Base-by-base conservation (phyloP, 2,113 vertebrate genomes). In the Myotis brandtii region DNA sequence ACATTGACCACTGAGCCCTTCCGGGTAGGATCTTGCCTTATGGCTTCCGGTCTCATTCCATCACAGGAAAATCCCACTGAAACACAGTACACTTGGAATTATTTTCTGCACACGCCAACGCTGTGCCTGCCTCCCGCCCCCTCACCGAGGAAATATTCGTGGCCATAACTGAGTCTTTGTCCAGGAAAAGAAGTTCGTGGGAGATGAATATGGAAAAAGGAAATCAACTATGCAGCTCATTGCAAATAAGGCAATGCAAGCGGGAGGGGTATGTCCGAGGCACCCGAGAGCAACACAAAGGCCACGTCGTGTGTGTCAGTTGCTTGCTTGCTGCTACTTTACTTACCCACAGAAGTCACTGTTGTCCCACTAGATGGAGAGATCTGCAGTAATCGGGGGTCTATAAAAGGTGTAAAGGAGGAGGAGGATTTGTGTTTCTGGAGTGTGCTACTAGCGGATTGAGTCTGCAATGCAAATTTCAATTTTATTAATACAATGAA, bases 371-470 rank as follows among this genome's bases (percentile, higher is more conserved):
- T 99, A 98, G 99, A 99, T 94, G 99, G 99, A 98, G 99, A 99
- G 98, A 99, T 99, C 98, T 99, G 99, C 96, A 99, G 99, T 98
- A 99, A 99, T 97, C 99, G 99, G 88, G 99, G 99, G 98, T 99
- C 99, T 97, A 99, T 99, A 99, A 99, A 99, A 96, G 99, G 99
- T 95, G 99, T 99, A 98, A 99, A 99, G 98, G 99, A 99, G 95
- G 99, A 99, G 95, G 99, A 99, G 94, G 99, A 99, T 99, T 99
- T 99, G 99, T 99, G 99, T 99, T 99, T 99, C 99, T 99, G 99
- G 98, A 99, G 99, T 98, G 99, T 99, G 99, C 99, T 99, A 98
- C 99, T 99, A 98, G 99, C 99, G 91, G 99, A 99, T 98, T 99
- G 99, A 98, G 99, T 99, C 99, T 99, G 97, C 95, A 98, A 98